These are phyloP conservation scores for Origma solitaria DNA, from an alignment of 2,113 vertebrate species.

Conservation along the genomic window DNA sequence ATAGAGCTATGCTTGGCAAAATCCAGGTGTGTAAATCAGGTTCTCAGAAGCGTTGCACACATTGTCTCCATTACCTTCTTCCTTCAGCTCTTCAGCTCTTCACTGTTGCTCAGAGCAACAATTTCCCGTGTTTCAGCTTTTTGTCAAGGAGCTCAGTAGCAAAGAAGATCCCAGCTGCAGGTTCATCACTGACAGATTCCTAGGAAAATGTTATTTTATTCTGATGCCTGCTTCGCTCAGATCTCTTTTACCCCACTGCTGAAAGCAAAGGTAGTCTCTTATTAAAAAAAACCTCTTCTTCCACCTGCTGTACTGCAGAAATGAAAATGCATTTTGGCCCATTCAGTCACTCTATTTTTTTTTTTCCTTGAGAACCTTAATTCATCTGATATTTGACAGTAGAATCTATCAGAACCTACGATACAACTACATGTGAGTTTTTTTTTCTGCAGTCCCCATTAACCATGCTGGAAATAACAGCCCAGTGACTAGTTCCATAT, in stretches of 20 bases:
- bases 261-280: background rate
- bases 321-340: background rate
- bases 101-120: background rate
- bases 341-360: background rate
- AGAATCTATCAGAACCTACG: background rate
- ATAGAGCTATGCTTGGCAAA: background rate
- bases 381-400: background rate
- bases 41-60: background rate
- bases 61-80: background rate
- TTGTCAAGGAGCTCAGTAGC: background rate
- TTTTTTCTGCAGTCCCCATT: background rate
- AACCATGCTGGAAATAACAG: background rate
- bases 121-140: background rate
- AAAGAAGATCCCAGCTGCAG: background rate
- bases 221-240: background rate
- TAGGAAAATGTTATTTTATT: background rate
- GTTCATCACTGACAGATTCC: background rate
- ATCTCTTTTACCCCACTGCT: background rate
- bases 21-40: background rate
- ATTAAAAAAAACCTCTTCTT: background rate
- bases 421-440: fast-evolving
- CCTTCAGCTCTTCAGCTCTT: background rate
- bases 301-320: background rate
- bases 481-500: background rate
- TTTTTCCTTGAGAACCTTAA: background rate